Base-by-base conservation (phyloP, 2,797 vertebrate species). In the Protonibea diacanthus region DNA sequence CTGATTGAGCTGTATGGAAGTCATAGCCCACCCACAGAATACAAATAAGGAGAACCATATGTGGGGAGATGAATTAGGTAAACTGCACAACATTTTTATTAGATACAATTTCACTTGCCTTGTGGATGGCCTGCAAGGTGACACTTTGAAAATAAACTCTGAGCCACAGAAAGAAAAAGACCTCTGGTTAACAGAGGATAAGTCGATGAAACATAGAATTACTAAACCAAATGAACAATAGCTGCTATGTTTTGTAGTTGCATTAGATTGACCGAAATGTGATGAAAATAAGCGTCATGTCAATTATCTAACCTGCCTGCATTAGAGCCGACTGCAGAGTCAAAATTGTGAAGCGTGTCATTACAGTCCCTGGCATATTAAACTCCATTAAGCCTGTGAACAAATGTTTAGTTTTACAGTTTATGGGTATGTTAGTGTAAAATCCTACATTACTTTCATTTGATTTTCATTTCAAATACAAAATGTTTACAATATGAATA, bases 81-180 rank as follows among this genome's bases (percentile, higher is more conserved):
- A 96, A 96, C 94, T 96, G 89, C 91, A 95, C 94, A 95, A 95
- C 94, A 95, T 95, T 95, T 95, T 93, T 93, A 95, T 95, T 95
- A 93, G 94, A 94, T 96, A 94, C 92, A 88, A 81, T 96, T 95
- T 95, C 94, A 94, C 91, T 85, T 86, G 92, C 89, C 88, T 92
- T 91, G 92, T 92, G 88, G 85, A 93, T 86, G 86, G 91, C 92
- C 93, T 95, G 94, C 89, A 96, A 96, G 88, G 88, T 89, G 93
- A 95, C 93, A 95, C 94, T 94, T 45, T 93, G 67, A 91, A 95
- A 96, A 96, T 92, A 95, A 95, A 95, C 92, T 57, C 62, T 70
- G 73, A 82, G 85, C 85, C 79, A 78, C 64, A 72, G 85, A 68
- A 83, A 89, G 86, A 90, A 89, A 87, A 85, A 78, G 68, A 73